Percentiles rank a stretch among this genome's conserved stretches.
Evolutionary conservation across 2,113 vertebrate genomes (phyloP).

Genomic region (Eolophus roseicapilla): DNA sequence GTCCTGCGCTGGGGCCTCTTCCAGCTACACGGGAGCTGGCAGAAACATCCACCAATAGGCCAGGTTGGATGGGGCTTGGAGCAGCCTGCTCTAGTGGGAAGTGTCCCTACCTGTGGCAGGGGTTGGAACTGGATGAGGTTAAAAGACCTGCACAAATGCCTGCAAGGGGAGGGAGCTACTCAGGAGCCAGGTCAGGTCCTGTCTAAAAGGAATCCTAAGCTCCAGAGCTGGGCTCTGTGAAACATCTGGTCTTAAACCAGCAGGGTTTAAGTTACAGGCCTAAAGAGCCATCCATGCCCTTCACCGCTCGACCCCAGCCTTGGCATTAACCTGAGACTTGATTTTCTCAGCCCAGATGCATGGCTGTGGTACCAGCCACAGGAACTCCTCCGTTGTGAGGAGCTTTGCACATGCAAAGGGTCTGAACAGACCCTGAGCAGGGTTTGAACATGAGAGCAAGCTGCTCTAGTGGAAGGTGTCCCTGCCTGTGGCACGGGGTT

Average conservation of each 20-base stretch:
- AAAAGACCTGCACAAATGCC: neutral
- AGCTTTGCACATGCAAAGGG: neutral
- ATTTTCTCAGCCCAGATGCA: neutral
- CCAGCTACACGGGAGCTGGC: neutral
- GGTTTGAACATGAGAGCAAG: rapidly evolving
- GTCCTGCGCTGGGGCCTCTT: neutral
- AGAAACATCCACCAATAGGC: neutral
- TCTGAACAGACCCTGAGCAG: neutral
- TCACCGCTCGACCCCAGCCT: neutral
- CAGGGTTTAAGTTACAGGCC: neutral
- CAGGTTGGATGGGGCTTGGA: neutral
- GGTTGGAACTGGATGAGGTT: neutral
- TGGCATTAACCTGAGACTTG: neutral
- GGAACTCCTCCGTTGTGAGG: rapidly evolving
- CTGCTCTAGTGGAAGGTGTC: neutral
- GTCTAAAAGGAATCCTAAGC: neutral
- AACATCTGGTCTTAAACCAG: neutral
- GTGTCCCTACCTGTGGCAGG: neutral
- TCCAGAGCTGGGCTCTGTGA: neutral
- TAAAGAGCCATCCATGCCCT: neutral
- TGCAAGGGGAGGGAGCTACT: rapidly evolving
- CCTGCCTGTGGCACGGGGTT: neutral
- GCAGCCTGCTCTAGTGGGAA: neutral
- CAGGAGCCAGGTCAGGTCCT: neutral
- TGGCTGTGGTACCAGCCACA: neutral